Percentiles rank a stretch among this genome's conserved stretches.
Conservation (phyloP, 2,888 invertebrate genomes). For the Drosophila emarginata region DNA sequence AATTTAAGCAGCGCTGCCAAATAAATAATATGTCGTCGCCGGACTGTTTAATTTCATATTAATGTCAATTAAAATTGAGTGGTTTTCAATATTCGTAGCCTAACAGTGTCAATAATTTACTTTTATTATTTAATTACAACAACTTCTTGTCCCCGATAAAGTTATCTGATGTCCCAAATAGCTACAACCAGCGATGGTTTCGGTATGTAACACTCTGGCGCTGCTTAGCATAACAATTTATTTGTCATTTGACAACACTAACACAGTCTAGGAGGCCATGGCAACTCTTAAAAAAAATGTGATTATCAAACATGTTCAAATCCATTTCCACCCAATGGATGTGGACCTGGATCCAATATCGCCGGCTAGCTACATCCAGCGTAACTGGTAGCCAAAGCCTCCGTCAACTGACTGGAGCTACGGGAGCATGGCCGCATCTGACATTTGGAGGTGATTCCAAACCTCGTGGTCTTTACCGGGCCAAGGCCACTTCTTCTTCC, state of each 20-base stretch:
- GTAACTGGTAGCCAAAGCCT: neutral
- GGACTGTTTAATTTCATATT: too few relatives aligned
- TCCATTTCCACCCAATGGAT: neutral
- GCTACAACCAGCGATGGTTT: too few relatives aligned
- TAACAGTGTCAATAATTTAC: too few relatives aligned
- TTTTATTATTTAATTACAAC: too few relatives aligned
- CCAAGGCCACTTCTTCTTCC: neutral
- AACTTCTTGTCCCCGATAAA: too few relatives aligned
- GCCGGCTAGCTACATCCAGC: neutral
- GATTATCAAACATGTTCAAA: slow-evolving; percentile 7
- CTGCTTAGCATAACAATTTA: neutral
- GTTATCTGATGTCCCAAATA: too few relatives aligned
- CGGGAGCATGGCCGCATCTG: neutral
- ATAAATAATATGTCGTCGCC: too few relatives aligned
- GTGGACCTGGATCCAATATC: neutral
- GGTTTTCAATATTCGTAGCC: too few relatives aligned
- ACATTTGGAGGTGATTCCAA: neutral
- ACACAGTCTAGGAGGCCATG: neutral
- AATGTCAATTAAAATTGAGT: too few relatives aligned
- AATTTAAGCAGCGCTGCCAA: too few relatives aligned
- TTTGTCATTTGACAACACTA: neutral
- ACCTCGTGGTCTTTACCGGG: neutral
- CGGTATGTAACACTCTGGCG: neutral
- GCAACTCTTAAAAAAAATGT: slow-evolving; percentile 4
- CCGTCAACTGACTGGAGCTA: neutral